Conservation (phyloP, 2,888 invertebrate genomes). For the Sminthurides aquaticus region DNA sequence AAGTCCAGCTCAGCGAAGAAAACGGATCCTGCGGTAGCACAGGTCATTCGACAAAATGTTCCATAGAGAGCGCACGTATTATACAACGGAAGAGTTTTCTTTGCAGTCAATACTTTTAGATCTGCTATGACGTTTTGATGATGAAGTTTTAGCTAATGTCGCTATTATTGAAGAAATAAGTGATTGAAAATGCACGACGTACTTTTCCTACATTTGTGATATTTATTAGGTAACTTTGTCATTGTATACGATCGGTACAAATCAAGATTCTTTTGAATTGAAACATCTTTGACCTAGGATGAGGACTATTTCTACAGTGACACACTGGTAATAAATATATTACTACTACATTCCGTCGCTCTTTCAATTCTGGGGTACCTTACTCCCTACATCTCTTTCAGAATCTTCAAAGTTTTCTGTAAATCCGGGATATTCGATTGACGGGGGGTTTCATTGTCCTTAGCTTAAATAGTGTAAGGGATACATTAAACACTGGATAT, state of each 20-base stretch:
- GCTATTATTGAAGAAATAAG: no score
- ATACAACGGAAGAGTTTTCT: no score
- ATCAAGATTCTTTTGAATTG: background rate
- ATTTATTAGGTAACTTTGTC: slow-evolving; percentile 5
- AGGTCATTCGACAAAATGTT: no score
- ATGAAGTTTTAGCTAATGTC: no score
- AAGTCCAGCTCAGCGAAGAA: no score
- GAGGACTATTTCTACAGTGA: background rate
- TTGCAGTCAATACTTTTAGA: no score
- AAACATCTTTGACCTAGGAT: background rate
- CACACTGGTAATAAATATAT: background rate
- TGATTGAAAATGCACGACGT: no score
- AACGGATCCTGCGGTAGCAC: no score
- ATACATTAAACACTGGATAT: no score
- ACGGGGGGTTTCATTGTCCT: background rate
- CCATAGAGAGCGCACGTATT: no score
- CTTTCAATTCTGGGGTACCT: background rate
- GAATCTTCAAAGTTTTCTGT: background rate
- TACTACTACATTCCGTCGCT: background rate
- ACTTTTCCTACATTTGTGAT: background rate
- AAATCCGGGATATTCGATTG: background rate
- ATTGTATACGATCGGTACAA: slow-evolving; percentile 7
- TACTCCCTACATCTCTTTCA: background rate
- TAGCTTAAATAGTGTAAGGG: background rate
- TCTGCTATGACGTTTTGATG: no score